A percentile compares a stretch with the other conserved stretches of the same genome.
Conservation (phyloP, 2,888 invertebrate genomes). For the Leptinotarsa haldemani region DNA sequence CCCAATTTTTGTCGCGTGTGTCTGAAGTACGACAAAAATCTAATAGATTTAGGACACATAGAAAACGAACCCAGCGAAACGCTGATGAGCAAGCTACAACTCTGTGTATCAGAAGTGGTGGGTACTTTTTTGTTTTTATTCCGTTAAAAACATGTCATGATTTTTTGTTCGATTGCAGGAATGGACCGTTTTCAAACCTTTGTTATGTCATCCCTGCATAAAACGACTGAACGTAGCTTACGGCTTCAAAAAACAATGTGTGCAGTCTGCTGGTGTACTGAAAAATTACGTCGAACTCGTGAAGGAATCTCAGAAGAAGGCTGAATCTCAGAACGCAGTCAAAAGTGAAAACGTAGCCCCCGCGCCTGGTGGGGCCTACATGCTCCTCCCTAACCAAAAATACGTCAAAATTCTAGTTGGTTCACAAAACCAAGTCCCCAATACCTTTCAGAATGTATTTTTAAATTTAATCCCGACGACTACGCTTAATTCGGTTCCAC, state of each 20-base stretch:
- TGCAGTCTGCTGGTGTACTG: slow-evolving; percentile 58
- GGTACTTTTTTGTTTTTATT: slow-evolving; percentile 42
- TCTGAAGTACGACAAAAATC: slow-evolving; percentile 60
- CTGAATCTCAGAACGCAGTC: slow-evolving; percentile 49
- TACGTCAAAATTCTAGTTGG: slow-evolving; percentile 58
- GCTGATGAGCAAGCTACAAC: slow-evolving; percentile 60
- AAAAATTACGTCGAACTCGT: slow-evolving; percentile 59
- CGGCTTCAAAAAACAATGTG: slow-evolving; percentile 62
- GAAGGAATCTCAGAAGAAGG: slow-evolving; percentile 56
- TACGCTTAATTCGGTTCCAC: slow-evolving; percentile 44
- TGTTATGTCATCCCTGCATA: slow-evolving; percentile 62
- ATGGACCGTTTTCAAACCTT: slow-evolving; percentile 60
- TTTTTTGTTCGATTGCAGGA: slow-evolving; percentile 53
- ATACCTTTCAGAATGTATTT: slow-evolving; percentile 60
- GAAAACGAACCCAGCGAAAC: slow-evolving; percentile 60
- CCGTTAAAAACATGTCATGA: slow-evolving; percentile 6
- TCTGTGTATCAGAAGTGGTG: slow-evolving; percentile 64
- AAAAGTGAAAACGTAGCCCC: slow-evolving; percentile 45
- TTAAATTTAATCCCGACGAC: slow-evolving; percentile 60
- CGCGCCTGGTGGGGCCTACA: slow-evolving; percentile 51
- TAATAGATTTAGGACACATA: slow-evolving; percentile 61
- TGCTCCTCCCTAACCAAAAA: slow-evolving; percentile 59
- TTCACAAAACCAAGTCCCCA: slow-evolving; percentile 51
- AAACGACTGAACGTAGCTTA: slow-evolving; percentile 60
- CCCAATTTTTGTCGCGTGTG: slow-evolving; percentile 64